Evolutionary conservation across 2,113 vertebrate genomes (phyloP), one percentile per base, ranked within the genome.

Genomic region (Eudyptes chrysolophus): DNA sequence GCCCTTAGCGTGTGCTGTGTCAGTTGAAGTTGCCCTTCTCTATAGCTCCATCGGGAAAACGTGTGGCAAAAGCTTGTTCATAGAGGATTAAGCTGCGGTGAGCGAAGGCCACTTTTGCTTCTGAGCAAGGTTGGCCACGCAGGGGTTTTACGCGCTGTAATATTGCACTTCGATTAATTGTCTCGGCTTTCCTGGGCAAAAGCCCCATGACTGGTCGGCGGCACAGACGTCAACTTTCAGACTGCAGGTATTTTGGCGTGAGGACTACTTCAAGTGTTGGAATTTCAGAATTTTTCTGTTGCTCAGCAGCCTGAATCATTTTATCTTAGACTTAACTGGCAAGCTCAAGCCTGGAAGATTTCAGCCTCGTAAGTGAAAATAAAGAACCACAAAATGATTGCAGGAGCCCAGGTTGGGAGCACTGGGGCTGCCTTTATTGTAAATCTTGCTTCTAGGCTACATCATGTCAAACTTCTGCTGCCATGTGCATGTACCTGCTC

Each of bases 1-100:
- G 13, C 1, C 27, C 26, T 34, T 21, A 14, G 9, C 4, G 30
- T 9, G 40, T 21, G 2, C 6, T 0, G 1, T 30, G 25, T 32
- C 6, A 3, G 22, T 22, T 1, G 24, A 30, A 34, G 4, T 25
- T 44, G 22, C 36, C 32, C 30, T n/a, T 65, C 44, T 10, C 10
- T 2, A 1, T 11, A 7, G n/a, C 44, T 87, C 30, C 34, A 0
- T 2, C 0, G 1, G 69, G 49, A 62, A 46, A 38, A 48, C 0
- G 1, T 3, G 13, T 10, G 36, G 66, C 9, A 3, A 44, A 25
- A 42, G 36, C 5, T 13, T 22, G 3, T 21, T 68, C 11, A 1
- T 7, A 3, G 46, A 38, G 80, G 13, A 16, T 36, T 6, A 1
- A 49, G 9, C 11, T n/a, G 2, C 2, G 2, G 24, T 5, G 55